Percentiles rank a stretch among this genome's conserved stretches.
These are phyloP conservation scores for Metellina segmentata DNA, from an alignment of 2,888 invertebrate genomes.

Conservation along the genomic window DNA sequence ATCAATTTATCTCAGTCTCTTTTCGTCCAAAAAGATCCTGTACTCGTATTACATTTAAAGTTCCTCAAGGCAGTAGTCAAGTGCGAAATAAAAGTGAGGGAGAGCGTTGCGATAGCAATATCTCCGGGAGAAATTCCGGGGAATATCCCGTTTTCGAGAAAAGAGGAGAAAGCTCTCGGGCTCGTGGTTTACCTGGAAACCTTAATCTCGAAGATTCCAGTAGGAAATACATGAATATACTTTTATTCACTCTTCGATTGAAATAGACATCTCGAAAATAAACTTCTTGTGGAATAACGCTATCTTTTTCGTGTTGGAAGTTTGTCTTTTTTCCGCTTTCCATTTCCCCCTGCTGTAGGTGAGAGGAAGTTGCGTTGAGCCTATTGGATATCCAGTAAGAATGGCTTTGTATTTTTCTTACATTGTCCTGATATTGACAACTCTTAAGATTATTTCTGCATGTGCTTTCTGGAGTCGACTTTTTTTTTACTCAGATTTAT, in stretches of 20 bases:
- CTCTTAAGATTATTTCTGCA: too few species aligned
- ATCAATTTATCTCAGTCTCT: conserved; percentile 57
- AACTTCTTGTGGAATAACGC: not conserved
- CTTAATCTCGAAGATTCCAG: conserved; percentile 53
- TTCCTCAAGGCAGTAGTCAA: conserved; percentile 47
- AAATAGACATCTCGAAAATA: conserved; percentile 16
- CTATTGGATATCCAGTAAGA: too few species aligned
- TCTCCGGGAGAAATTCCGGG: too few species aligned
- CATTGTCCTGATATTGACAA: too few species aligned
- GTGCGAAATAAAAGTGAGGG: conserved; percentile 47
- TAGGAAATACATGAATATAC: conserved; percentile 35
- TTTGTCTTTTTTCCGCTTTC: conserved; percentile 5
- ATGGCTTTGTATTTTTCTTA: too few species aligned
- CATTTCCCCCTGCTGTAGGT: too few species aligned
- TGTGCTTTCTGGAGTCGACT: too few species aligned
- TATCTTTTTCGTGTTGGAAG: not conserved
- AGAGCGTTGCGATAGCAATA: conserved; percentile 1
- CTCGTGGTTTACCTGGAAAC: conserved; percentile 53
- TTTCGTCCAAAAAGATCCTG: conserved; percentile 37
- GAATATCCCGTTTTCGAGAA: too few species aligned
- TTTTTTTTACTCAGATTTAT: too few species aligned
- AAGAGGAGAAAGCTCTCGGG: too few species aligned
- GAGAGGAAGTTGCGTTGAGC: too few species aligned
- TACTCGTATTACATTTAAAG: conserved; percentile 62
- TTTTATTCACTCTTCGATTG: conserved; percentile 45